These are phyloP conservation scores for Silurus aristotelis DNA, from an alignment of 2,797 vertebrate species.

Conservation along the genomic window DNA sequence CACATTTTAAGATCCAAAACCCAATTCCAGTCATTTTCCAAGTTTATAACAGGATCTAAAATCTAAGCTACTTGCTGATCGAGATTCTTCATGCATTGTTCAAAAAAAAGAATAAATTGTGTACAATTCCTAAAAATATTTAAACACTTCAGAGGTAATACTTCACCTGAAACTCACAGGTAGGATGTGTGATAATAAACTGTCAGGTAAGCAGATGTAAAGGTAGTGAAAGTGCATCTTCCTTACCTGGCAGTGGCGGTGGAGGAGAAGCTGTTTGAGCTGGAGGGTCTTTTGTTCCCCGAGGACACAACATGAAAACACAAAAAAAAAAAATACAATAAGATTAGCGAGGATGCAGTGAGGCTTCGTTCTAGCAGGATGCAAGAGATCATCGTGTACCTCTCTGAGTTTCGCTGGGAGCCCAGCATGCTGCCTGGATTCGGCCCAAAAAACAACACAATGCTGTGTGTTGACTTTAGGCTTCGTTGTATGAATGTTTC, in stretches of 20 bases:
- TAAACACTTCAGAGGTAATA: background rate
- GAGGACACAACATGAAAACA: slow-evolving; percentile 29
- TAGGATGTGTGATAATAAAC: background rate
- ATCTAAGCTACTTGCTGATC: too few species aligned
- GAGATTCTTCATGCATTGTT: too few species aligned
- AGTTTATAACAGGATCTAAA: too few species aligned
- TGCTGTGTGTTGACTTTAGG: background rate
- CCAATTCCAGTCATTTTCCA: too few species aligned
- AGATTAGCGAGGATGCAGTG: slow-evolving; percentile 30
- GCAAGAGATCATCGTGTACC: slow-evolving; percentile 18
- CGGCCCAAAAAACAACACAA: background rate
- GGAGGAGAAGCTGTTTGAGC: slow-evolving; percentile 75
- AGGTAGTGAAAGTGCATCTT: background rate
- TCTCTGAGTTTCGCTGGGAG: slow-evolving; percentile 10
- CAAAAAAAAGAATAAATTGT: too few species aligned
- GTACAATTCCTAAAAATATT: too few species aligned
- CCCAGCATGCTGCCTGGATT: slow-evolving; percentile 27
- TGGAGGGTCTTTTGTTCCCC: slow-evolving; percentile 73
- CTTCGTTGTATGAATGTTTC: slow-evolving; percentile 49
- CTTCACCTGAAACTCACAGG: background rate
- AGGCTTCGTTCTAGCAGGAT: background rate
- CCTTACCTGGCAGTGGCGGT: slow-evolving; percentile 71
- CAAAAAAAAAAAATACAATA: slow-evolving; percentile 40
- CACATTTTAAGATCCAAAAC: background rate
- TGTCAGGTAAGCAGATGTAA: background rate